Percentiles rank a stretch among this genome's conserved stretches.
Evolutionary conservation across 2,797 vertebrate genomes (phyloP).

Genomic region (Lates japonicus): DNA sequence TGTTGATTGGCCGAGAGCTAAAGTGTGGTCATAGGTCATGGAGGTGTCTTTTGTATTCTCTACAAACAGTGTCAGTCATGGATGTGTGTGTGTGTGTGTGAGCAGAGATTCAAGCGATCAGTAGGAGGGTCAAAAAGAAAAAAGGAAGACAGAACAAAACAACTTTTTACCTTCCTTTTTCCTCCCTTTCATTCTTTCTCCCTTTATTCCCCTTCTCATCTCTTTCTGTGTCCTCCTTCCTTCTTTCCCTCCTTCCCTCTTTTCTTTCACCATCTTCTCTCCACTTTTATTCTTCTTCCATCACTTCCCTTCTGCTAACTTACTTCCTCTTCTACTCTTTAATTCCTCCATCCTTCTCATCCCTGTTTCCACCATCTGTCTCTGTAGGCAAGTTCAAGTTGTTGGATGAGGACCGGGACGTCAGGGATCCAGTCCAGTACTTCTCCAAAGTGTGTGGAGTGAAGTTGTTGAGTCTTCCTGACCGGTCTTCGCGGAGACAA

Average conservation of each 20-base stretch:
- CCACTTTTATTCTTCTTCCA: not conserved
- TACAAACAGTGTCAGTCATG: slow-evolving; percentile 51
- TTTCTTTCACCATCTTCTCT: not conserved
- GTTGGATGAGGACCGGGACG: slow-evolving; percentile 96
- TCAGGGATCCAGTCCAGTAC: slow-evolving; percentile 95
- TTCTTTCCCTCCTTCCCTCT: not conserved
- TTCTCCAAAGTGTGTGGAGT: slow-evolving; percentile 98
- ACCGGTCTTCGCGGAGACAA: slow-evolving; percentile 97
- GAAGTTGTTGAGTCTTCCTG: slow-evolving; percentile 96
- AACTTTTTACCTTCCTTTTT: slow-evolving; percentile 11
- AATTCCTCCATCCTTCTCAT: not conserved
- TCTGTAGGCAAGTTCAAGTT: slow-evolving; percentile 95
- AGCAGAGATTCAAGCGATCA: slow-evolving; percentile 4
- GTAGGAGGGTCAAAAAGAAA: slow-evolving; percentile 3
- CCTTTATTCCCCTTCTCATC: not conserved
- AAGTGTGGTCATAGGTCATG: slow-evolving; percentile 83
- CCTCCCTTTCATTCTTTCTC: no score
- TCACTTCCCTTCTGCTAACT: not conserved
- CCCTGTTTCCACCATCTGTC: not conserved
- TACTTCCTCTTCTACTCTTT: not conserved
- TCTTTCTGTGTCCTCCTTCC: no score
- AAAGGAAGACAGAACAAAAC: slow-evolving; percentile 25
- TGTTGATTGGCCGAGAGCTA: slow-evolving; percentile 73
- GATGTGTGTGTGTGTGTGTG: slow-evolving; percentile 33
- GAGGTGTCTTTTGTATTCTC: slow-evolving; percentile 79